A percentile compares a stretch with the other conserved stretches of the same genome.
These are phyloP conservation scores for Polypterus bichir DNA, from an alignment of 2,113 vertebrate species.

Conservation along the genomic window DNA sequence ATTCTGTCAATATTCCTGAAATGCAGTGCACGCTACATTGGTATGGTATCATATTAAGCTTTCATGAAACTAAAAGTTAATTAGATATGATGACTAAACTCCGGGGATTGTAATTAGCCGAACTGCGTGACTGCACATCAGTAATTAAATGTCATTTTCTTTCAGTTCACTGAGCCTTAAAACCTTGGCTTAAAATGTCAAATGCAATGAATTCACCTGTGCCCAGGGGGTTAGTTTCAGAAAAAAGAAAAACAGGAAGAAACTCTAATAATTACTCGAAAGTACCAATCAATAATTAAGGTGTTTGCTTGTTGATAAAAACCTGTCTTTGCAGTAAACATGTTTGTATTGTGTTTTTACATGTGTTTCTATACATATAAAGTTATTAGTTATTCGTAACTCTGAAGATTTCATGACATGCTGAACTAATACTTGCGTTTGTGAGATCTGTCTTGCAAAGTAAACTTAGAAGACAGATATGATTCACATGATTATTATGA, in stretches of 20 bases:
- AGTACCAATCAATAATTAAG: not conserved
- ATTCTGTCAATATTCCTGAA: conserved; percentile 57
- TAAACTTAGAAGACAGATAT: too few relatives aligned
- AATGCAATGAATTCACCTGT: conserved; percentile 40
- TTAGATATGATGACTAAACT: conserved; percentile 82
- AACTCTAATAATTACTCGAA: not conserved
- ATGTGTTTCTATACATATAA: too few relatives aligned
- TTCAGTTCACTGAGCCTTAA: conserved; percentile 63
- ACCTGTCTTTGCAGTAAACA: not conserved
- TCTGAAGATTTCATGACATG: too few relatives aligned
- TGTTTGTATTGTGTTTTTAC: not conserved
- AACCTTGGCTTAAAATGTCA: conserved; percentile 45
- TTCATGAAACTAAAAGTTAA: conserved; percentile 85
- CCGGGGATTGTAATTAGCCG: conserved; percentile 76
- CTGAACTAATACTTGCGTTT: too few relatives aligned
- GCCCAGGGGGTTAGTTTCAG: conserved; percentile 22
- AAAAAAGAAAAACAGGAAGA: conserved; percentile 18
- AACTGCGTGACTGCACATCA: conserved; percentile 74
- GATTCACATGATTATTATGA: too few relatives aligned
- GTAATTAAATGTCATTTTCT: conserved; percentile 84
- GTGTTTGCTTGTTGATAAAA: not conserved
- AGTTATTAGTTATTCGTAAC: too few relatives aligned
- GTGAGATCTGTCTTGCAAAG: too few relatives aligned
- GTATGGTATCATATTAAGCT: conserved; percentile 62
- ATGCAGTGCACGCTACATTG: conserved; percentile 37